Percentiles rank a stretch among this genome's conserved stretches.
These are phyloP conservation scores for Brachionus plicatilis DNA, from an alignment of 1,140 invertebrate species.

Conservation along the genomic window DNA sequence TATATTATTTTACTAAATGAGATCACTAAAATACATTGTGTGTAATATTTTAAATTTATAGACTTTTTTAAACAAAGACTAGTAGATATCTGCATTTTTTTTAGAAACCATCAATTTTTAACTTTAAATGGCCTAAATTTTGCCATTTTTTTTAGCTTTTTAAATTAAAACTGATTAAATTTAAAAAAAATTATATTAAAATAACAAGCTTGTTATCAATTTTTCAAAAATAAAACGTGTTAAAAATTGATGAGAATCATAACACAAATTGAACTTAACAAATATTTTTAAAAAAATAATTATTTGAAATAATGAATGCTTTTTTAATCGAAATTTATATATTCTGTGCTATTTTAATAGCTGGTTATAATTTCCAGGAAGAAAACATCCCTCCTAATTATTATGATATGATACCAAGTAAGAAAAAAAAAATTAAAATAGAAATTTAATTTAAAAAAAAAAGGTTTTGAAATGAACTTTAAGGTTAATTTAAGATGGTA, in stretches of 20 bases:
- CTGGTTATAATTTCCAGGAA: background rate
- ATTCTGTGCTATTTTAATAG: background rate
- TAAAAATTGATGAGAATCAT: background rate
- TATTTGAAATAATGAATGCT: background rate
- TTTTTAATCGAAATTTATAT: background rate
- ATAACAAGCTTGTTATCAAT: background rate
- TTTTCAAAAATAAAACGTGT: background rate
- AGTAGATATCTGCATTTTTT: no score
- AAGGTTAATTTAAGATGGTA: conserved; percentile 27
- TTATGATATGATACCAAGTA: conserved; percentile 31
- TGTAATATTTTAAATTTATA: no score
- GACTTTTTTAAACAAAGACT: no score
- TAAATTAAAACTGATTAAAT: no score
- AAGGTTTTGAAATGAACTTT: conserved; percentile 36
- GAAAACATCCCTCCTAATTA: background rate
- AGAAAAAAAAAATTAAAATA: background rate
- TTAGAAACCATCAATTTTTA: no score
- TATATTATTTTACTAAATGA: no score
- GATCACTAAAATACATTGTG: no score
- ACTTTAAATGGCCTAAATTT: no score
- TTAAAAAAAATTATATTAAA: background rate
- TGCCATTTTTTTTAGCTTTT: no score
- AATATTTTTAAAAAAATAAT: background rate
- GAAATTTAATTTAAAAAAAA: background rate
- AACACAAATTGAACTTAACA: background rate